Conservation (phyloP, 2,797 vertebrate species). For the Poeciliopsis infans region DNA sequence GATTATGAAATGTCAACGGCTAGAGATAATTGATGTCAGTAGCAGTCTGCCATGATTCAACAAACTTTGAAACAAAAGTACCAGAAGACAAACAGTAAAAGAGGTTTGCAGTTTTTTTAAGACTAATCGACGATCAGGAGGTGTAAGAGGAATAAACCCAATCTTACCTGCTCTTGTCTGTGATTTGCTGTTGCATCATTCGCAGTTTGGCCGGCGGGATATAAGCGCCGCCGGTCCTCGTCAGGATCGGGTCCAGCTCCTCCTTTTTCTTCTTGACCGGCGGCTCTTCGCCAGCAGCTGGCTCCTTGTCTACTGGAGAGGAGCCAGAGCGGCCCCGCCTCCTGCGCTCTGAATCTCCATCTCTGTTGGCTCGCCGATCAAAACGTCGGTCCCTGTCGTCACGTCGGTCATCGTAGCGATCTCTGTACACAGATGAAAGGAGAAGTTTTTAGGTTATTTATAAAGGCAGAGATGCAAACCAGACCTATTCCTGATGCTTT, state of each 20-base stretch:
- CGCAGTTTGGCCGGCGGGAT: slow-evolving; percentile 96
- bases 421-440: slow-evolving; percentile 35
- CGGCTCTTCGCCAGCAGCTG: slow-evolving; percentile 75
- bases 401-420: slow-evolving; percentile 61
- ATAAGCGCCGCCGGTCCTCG: slow-evolving; percentile 94
- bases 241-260: slow-evolving; percentile 93
- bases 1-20: not conserved
- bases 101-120: not conserved
- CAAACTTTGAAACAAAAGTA: not conserved
- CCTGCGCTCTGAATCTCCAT: slow-evolving; percentile 65
- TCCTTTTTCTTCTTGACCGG: slow-evolving; percentile 93
- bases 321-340: slow-evolving; percentile 81
- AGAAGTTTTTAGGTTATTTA: not conserved
- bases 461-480: not conserved
- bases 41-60: not conserved
- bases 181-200: slow-evolving; percentile 98
- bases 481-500: not conserved
- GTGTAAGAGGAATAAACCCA: not conserved
- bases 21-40: not conserved
- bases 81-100: not conserved
- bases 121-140: not conserved
- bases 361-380: slow-evolving; percentile 77
- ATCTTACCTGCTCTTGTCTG: slow-evolving; percentile 92
- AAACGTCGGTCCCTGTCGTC: slow-evolving; percentile 53
- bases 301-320: slow-evolving; percentile 70